Evolutionary conservation across 2,113 vertebrate genomes (phyloP).

Genomic region (Notiomystis cincta): DNA sequence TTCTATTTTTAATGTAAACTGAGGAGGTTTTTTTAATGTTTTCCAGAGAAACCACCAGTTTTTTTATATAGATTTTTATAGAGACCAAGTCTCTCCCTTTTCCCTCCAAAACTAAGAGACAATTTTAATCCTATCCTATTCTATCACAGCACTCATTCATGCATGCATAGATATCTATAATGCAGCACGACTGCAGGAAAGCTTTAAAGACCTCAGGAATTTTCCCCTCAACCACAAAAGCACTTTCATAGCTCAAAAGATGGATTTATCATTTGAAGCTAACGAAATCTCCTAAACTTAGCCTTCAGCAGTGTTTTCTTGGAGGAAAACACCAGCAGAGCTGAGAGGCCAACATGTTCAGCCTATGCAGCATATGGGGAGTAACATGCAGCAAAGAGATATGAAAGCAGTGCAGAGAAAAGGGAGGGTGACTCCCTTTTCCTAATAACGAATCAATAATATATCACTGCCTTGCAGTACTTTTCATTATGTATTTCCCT

Average conservation of each 20-base stretch:
- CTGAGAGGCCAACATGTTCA: neutral
- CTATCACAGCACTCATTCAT: neutral
- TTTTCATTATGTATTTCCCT: neutral
- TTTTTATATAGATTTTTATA: neutral
- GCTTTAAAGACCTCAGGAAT: neutral
- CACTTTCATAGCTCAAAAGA: neutral
- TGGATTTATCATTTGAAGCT: neutral
- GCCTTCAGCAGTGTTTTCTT: neutral
- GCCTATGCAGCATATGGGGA: neutral
- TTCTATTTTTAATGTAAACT: neutral
- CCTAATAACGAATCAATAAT: neutral
- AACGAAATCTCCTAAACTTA: neutral
- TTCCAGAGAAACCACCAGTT: neutral
- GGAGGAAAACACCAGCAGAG: neutral
- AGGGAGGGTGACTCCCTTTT: neutral
- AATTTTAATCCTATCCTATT: neutral
- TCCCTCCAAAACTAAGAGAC: neutral
- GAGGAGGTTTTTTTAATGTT: neutral
- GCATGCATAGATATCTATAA: neutral
- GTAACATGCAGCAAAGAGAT: neutral
- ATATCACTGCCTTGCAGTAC: neutral
- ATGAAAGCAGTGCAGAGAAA: neutral
- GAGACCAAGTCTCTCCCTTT: neutral
- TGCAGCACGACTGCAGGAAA: neutral
- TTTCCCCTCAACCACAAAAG: neutral